Evolutionary conservation across 2,113 vertebrate genomes (phyloP).

Genomic region (Pygoscelis antarcticus): DNA sequence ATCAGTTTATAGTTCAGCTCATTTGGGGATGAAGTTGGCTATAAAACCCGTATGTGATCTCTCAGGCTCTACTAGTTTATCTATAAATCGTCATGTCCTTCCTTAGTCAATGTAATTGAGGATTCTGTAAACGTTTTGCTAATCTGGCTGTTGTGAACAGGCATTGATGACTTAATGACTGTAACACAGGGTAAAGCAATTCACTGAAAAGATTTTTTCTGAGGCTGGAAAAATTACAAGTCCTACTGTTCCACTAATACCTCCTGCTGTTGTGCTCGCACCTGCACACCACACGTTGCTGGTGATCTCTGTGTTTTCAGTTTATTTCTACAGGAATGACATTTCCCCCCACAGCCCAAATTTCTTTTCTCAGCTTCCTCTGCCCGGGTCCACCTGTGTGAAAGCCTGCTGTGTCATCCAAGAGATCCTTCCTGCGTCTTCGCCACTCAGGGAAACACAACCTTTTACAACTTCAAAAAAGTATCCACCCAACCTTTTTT

Average conservation of each 20-base stretch:
- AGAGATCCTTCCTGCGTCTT: neutral
- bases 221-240: neutral
- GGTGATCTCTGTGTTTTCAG: neutral
- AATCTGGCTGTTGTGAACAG: neutral
- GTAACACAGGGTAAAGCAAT: neutral
- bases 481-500: neutral
- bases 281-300: neutral
- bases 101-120: neutral
- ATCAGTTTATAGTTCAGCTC: neutral
- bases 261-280: neutral
- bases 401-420: neutral
- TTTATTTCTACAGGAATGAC: neutral
- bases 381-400: neutral
- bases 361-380: neutral
- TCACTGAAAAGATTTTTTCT: neutral
- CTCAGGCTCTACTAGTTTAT: neutral
- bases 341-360: neutral
- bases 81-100: neutral
- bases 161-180: conserved; percentile 1
- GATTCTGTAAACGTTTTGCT: neutral
- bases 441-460: neutral
- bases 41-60: neutral
- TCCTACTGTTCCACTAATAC: neutral
- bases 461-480: neutral
- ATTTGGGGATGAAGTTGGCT: neutral